Evolutionary conservation across 2,888 invertebrate genomes (phyloP), one percentile per base, ranked within the genome.

Genomic region (Andrena fulva): DNA sequence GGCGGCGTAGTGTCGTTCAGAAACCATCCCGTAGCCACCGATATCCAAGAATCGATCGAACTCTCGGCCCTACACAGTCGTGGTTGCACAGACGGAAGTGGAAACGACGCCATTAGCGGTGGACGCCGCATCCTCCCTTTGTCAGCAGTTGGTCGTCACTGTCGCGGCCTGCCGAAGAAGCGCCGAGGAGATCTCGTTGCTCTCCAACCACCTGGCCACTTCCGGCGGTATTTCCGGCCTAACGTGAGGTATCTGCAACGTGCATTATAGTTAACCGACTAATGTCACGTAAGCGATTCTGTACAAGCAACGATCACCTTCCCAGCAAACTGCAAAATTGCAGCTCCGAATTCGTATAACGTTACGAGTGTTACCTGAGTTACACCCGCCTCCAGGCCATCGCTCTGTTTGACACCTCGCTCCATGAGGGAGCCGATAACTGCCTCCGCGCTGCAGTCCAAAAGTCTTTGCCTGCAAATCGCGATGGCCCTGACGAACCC

Each of bases 121-220:
- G 63, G 87, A 82, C 71, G 89, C 88, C 77, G 87, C 86, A 56
- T 89, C 89, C 59, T 89, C 90, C 82, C 77, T 89, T 89, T 90
- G 92, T 93, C 92, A 93, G 91, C 92, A 93, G 70, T 84, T 79
- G 5, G 87, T 79, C n/a, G 86, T 75, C 31, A 48, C 52, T 3
- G 82, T 73, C 89, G 93, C 90, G 8, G 77, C 79, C 73, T 90
- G 91, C 89, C 96, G 95, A 76, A 97, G 93, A 88, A 95, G 95
- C 81, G 95, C 96, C 90, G 96, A 97, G 0, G 97, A 97, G 80
- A 96, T 95, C 84, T 96, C 96, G 91, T 97, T 97, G 87, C 96
- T 95, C 91, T 97, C 96, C 62, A 96, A 95, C 96, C 96, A 97
- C 90, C 96, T 96, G 60, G 95, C 95, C 7, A 97, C 95, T 91